phyloP scores from a whole-genome alignment of 2,888 invertebrate genomes.

The Muschampia plurimacula region DNA sequence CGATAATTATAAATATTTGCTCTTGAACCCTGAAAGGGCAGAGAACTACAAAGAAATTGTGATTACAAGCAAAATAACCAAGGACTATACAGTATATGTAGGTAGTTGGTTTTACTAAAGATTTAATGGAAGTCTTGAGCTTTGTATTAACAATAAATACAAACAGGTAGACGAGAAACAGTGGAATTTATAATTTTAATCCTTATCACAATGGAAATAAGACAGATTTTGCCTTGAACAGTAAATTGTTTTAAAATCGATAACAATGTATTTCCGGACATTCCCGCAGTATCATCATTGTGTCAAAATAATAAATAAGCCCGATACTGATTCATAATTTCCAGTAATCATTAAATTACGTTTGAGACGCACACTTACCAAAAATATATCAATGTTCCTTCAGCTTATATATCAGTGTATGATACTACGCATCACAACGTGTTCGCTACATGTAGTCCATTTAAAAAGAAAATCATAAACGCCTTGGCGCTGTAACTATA shows the following conservation, averaged over 20 bases:
- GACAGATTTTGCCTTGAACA: not conserved
- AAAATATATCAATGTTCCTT: constrained; percentile 65
- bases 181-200: not conserved
- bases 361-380: constrained; percentile 67
- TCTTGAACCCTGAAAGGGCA: constrained; percentile 23
- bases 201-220: constrained; percentile 22
- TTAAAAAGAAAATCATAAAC: constrained; percentile 60
- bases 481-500: constrained; percentile 67
- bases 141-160: not conserved
- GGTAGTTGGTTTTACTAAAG: not conserved
- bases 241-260: constrained; percentile 7
- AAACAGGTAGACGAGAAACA: not conserved
- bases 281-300: constrained; percentile 24
- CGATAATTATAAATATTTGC: constrained; percentile 17
- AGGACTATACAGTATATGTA: not conserved
- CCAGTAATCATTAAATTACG: constrained; percentile 63
- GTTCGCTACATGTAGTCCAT: constrained; percentile 66
- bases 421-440: constrained; percentile 67
- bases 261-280: constrained; percentile 28
- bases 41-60: constrained; percentile 16
- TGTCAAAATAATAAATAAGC: constrained; percentile 42
- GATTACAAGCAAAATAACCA: constrained; percentile 10
- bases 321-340: constrained; percentile 67
- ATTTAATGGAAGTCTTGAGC: not conserved
- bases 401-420: constrained; percentile 60